Percentiles rank a stretch among this genome's conserved stretches.
Conservation (phyloP, 2,797 vertebrate genomes). For the Poecilia gillii region DNA sequence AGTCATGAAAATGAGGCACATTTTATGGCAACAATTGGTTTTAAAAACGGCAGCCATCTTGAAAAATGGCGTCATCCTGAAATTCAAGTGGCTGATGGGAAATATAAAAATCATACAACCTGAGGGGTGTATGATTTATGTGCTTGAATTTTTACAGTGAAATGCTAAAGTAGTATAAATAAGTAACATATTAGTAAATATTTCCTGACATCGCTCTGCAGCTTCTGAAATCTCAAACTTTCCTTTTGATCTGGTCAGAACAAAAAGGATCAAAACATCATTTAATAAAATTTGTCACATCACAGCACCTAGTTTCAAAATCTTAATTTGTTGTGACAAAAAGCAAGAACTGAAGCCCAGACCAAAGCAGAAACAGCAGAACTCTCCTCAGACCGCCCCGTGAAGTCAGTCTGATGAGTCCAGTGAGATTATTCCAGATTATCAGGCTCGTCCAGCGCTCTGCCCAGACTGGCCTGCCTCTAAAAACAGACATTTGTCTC, state of each 20-base stretch:
- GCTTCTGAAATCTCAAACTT: conserved; percentile 28
- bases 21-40: too few species aligned
- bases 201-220: conserved; percentile 18
- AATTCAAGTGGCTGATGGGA: background rate
- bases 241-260: conserved; percentile 46
- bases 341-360: conserved; percentile 3
- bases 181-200: background rate
- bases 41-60: too few species aligned
- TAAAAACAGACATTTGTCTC: conserved; percentile 33
- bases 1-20: too few species aligned
- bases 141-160: too few species aligned
- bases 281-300: conserved; percentile 13
- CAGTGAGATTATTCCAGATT: conserved; percentile 17
- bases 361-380: background rate
- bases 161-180: too few species aligned
- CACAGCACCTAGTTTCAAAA: conserved; percentile 32
- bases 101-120: background rate
- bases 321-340: conserved; percentile 10
- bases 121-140: background rate
- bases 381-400: background rate
- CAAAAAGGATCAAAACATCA: conserved; percentile 13
- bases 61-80: too few species aligned
- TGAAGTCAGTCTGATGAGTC: conserved; percentile 33
- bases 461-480: conserved; percentile 39
- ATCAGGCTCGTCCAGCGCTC: conserved; percentile 34